Conservation (phyloP, 30 jellyfish, hydroid and myxozoan species). For the Chrysaora quinquecirrha region DNA sequence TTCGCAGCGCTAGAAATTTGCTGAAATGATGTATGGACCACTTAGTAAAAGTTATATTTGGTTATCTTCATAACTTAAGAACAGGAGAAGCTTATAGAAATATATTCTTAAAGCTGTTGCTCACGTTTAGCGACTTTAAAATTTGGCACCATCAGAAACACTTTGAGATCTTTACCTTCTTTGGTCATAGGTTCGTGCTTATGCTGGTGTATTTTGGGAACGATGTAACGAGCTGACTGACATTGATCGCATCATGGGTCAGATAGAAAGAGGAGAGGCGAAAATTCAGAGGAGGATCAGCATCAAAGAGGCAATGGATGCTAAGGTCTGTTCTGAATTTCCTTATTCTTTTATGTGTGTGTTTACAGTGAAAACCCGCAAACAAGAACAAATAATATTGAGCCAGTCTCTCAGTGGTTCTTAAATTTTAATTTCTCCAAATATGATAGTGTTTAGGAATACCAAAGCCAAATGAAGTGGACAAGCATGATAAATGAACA, state of each 20-base stretch:
- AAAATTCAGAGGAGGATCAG: conserved; percentile 95
- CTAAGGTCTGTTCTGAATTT: conserved; percentile 85
- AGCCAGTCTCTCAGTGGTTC: background rate
- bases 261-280: conserved; percentile 98
- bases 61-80: too few species aligned
- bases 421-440: background rate
- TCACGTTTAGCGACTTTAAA: too few species aligned
- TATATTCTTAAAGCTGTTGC: too few species aligned
- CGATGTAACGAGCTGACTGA: conserved; percentile 96
- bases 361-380: too few species aligned
- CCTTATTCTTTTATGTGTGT: background rate
- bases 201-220: conserved; percentile 97
- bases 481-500: too few species aligned
- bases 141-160: too few species aligned
- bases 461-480: too few species aligned
- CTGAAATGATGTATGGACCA: too few species aligned
- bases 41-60: too few species aligned
- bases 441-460: background rate
- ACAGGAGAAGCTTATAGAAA: too few species aligned
- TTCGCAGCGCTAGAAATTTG: too few species aligned
- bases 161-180: background rate
- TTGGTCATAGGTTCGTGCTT: conserved; percentile 82
- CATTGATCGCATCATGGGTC: conserved; percentile 93
- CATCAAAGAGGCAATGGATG: conserved; percentile 96
- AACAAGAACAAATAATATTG: too few species aligned